phyloP scores from a whole-genome alignment of 2,797 vertebrate species.

The Dromococcyx pavoninus region DNA sequence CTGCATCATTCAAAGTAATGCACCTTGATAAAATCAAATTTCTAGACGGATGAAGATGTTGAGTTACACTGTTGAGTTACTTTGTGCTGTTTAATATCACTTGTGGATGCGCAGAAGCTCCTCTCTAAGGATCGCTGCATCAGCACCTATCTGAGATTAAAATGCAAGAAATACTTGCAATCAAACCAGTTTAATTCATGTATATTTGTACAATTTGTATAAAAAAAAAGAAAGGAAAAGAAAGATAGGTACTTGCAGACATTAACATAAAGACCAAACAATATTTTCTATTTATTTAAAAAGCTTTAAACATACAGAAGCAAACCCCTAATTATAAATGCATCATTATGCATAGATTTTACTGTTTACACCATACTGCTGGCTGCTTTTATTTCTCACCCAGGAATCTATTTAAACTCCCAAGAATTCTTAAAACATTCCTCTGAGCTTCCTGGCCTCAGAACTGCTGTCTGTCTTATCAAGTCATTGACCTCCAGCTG shows the following conservation, averaged over 20 bases:
- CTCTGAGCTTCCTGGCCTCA: slow-evolving; percentile 57
- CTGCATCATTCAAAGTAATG: accelerated
- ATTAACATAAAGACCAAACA: slow-evolving; percentile 73
- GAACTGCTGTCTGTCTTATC: slow-evolving; percentile 62
- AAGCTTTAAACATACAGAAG: slow-evolving; percentile 68
- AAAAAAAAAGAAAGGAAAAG: neutral
- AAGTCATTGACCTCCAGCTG: slow-evolving; percentile 69
- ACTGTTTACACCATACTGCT: slow-evolving; percentile 55
- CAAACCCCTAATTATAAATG: slow-evolving; percentile 65
- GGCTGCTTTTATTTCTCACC: slow-evolving; percentile 60
- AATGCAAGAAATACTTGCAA: slow-evolving; percentile 65
- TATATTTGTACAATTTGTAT: slow-evolving; percentile 59
- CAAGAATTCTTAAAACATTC: slow-evolving; percentile 54
- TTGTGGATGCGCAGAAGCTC: neutral
- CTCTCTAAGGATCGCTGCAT: neutral
- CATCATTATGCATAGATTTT: slow-evolving; percentile 52
- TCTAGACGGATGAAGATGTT: neutral
- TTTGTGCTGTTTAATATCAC: neutral
- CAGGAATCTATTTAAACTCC: slow-evolving; percentile 60
- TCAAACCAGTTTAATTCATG: slow-evolving; percentile 70
- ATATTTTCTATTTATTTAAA: slow-evolving; percentile 72
- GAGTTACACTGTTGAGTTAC: neutral
- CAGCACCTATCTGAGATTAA: slow-evolving; percentile 50
- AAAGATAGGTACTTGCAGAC: slow-evolving; percentile 62
- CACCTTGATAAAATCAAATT: neutral